These are phyloP conservation scores for Nothobranchius furzeri DNA, from an alignment of 2,113 vertebrate species.

Conservation along the genomic window DNA sequence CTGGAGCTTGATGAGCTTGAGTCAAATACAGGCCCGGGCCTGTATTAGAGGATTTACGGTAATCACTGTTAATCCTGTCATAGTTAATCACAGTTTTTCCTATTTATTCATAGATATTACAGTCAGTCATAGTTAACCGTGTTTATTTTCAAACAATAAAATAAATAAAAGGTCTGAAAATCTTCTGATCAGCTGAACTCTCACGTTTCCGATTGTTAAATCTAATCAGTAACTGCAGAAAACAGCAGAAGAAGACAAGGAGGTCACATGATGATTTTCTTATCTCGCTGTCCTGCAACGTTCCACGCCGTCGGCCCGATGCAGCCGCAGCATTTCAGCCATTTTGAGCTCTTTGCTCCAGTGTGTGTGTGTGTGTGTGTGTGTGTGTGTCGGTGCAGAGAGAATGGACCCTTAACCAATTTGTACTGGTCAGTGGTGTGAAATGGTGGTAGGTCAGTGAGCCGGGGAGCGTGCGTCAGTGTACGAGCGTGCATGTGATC, in stretches of 20 bases:
- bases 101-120: too few species aligned
- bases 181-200: too few species aligned
- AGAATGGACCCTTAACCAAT: conserved; percentile 83
- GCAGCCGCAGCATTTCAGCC: conserved; percentile 58
- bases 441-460: conserved; percentile 80
- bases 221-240: too few species aligned
- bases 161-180: too few species aligned
- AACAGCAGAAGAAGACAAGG: not conserved
- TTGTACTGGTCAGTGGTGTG: conserved; percentile 83
- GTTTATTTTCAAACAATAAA: too few species aligned
- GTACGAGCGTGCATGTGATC: conserved; percentile 23
- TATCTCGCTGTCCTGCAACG: conserved; percentile 50
- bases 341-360: conserved; percentile 65
- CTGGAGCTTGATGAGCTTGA: too few species aligned
- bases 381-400: conserved; percentile 69
- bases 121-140: too few species aligned
- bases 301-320: conserved; percentile 38
- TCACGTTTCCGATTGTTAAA: too few species aligned
- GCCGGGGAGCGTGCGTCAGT: conserved; percentile 44
- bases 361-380: conserved; percentile 11
- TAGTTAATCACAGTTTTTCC: too few species aligned
- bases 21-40: too few species aligned
- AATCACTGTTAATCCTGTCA: too few species aligned
- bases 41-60: too few species aligned
- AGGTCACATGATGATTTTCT: not conserved